These are phyloP conservation scores for Struthidea cinerea DNA, from an alignment of 2,113 vertebrate species.

Conservation along the genomic window DNA sequence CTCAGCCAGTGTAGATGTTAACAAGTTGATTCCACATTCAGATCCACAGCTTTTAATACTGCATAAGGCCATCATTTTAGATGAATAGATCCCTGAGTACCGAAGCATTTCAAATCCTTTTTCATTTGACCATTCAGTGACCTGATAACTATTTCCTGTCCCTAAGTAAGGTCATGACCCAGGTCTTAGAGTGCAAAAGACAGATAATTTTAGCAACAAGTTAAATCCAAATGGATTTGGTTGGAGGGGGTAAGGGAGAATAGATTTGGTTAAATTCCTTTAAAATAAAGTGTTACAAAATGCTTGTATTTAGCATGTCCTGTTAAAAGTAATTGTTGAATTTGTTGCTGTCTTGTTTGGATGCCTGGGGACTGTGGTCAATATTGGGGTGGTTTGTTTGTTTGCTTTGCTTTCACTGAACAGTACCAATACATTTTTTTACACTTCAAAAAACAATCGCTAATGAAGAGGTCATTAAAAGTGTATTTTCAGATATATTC, in stretches of 20 bases:
- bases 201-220: slow-evolving; percentile 88
- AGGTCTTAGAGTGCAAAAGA: slow-evolving; percentile 83
- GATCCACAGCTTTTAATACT: slow-evolving; percentile 45
- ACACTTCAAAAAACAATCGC: background rate
- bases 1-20: background rate
- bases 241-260: slow-evolving; percentile 39
- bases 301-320: slow-evolving; percentile 19
- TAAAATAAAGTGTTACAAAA: slow-evolving; percentile 34
- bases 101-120: slow-evolving; percentile 83
- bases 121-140: slow-evolving; percentile 87
- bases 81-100: slow-evolving; percentile 71
- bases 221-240: slow-evolving; percentile 70
- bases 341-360: slow-evolving; percentile 5
- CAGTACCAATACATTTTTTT: background rate
- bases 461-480: background rate
- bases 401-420: slow-evolving; percentile 19
- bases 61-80: slow-evolving; percentile 65
- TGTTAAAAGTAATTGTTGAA: slow-evolving; percentile 46
- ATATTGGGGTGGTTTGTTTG: background rate
- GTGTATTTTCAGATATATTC: background rate
- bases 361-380: background rate
- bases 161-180: slow-evolving; percentile 89
- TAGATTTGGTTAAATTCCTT: slow-evolving; percentile 52
- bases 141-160: slow-evolving; percentile 84
- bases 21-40: background rate